A percentile compares a stretch with the other conserved stretches of the same genome.
phyloP scores from a whole-genome alignment of 2,888 invertebrate genomes.

The Ichneumon xanthorius region DNA sequence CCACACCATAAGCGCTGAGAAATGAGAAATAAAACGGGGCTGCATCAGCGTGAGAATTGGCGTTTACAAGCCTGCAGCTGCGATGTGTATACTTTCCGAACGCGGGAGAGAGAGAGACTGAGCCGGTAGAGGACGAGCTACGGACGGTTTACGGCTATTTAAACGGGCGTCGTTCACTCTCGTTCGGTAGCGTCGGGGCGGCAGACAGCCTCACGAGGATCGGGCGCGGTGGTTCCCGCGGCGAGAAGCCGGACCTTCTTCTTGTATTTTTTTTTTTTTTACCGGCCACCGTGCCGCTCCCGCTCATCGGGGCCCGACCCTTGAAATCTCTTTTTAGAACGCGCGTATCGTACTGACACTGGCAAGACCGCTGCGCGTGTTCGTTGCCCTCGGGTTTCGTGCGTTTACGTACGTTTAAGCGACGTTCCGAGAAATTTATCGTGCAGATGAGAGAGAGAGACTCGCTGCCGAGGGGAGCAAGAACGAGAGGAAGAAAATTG shows the following conservation, averaged over 20 bases:
- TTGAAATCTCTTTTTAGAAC: constrained; percentile 56
- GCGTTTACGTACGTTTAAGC: constrained; percentile 54
- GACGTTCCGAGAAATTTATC: constrained; percentile 62
- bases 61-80: constrained; percentile 6
- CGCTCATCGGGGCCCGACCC: constrained; percentile 14
- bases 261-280: constrained; percentile 51
- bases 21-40: constrained; percentile 38
- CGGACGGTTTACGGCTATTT: constrained; percentile 27
- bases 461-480: constrained; percentile 39
- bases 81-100: constrained; percentile 17
- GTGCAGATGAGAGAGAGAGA: constrained; percentile 38
- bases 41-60: constrained; percentile 5
- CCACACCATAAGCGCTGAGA: constrained; percentile 37
- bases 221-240: constrained; percentile 37
- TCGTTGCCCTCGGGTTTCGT: constrained; percentile 37
- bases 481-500: constrained; percentile 37
- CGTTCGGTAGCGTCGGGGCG: constrained; percentile 18
- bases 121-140: constrained; percentile 8
- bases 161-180: constrained; percentile 29
- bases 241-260: constrained; percentile 12
- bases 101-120: neutral
- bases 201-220: constrained; percentile 38
- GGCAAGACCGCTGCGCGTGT: constrained; percentile 16
- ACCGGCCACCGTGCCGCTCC: constrained; percentile 10
- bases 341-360: neutral